Evolutionary conservation across 2,888 invertebrate species (phyloP).

Genomic region (Allophyes oxyacanthae): DNA sequence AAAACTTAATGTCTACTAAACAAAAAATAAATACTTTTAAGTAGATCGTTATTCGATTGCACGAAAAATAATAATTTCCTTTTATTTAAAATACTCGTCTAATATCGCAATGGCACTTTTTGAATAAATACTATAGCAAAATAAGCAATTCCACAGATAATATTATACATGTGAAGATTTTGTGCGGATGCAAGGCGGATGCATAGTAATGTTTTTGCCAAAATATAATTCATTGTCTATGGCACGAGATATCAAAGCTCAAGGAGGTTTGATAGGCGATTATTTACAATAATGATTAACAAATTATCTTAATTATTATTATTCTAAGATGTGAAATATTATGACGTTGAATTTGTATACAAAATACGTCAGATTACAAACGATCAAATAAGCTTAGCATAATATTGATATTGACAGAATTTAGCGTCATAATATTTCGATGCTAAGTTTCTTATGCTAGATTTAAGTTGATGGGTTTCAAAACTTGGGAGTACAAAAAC

Average conservation of each 20-base stretch:
- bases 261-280: conserved; percentile 69
- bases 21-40: conserved; percentile 79
- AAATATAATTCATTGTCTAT: conserved; percentile 72
- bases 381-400: conserved; percentile 11
- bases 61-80: conserved; percentile 63
- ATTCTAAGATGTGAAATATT: conserved; percentile 44
- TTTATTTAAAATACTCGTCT: conserved; percentile 49
- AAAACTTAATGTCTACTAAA: conserved; percentile 70
- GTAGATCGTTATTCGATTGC: conserved; percentile 75
- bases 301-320: conserved; percentile 46
- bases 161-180: conserved; percentile 64
- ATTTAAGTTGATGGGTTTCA: conserved; percentile 56
- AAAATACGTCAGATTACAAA: not conserved
- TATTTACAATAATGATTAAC: conserved; percentile 76
- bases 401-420: conserved; percentile 19
- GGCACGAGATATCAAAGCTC: conserved; percentile 82
- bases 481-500: conserved; percentile 74
- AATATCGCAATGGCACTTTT: conserved; percentile 80
- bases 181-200: conserved; percentile 61
- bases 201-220: conserved; percentile 58
- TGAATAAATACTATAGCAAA: conserved; percentile 78
- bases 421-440: too few species aligned
- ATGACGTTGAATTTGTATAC: conserved; percentile 33
- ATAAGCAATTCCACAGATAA: conserved; percentile 71
- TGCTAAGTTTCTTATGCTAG: conserved; percentile 42